These are phyloP conservation scores for Sinohyriopsis cumingii DNA, from an alignment of 2,888 invertebrate genomes.

Conservation along the genomic window DNA sequence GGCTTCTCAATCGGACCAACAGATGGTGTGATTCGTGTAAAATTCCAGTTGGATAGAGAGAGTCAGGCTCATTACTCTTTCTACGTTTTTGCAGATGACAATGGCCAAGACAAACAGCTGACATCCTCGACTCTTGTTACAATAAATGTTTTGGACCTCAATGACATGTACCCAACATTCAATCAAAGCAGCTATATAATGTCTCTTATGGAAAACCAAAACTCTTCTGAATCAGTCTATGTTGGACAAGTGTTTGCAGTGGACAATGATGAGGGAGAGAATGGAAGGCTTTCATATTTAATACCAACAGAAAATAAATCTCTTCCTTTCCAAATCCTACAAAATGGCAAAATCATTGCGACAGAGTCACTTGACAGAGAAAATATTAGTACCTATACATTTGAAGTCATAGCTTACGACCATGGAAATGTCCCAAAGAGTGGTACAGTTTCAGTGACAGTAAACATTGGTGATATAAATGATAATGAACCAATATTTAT, in stretches of 20 bases:
- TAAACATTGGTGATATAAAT: slow-evolving; percentile 49
- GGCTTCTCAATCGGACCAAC: slow-evolving; percentile 35
- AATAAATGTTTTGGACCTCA: slow-evolving; percentile 36
- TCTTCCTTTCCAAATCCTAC: slow-evolving; percentile 44
- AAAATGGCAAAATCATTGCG: slow-evolving; percentile 48
- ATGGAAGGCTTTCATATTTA: slow-evolving; percentile 41
- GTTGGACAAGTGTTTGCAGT: slow-evolving; percentile 37
- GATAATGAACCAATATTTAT: slow-evolving; percentile 56
- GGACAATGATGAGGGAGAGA: slow-evolving; percentile 46
- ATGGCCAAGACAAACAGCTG: slow-evolving; percentile 9
- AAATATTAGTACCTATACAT: slow-evolving; percentile 32
- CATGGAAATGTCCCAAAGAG: slow-evolving; percentile 42
- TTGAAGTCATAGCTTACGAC: slow-evolving; percentile 48
- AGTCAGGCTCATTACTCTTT: slow-evolving; percentile 34
- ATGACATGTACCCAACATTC: slow-evolving; percentile 44
- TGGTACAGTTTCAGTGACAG: slow-evolving; percentile 40
- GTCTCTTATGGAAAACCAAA: slow-evolving; percentile 41
- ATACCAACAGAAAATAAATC: slow-evolving; percentile 23
- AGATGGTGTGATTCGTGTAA: slow-evolving; percentile 41
- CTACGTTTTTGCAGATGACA: slow-evolving; percentile 41
- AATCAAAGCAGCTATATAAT: slow-evolving; percentile 36
- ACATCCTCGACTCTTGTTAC: slow-evolving; percentile 34
- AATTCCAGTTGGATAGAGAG: slow-evolving; percentile 45
- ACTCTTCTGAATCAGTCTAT: slow-evolving; percentile 17
- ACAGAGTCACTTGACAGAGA: slow-evolving; percentile 49